These are phyloP conservation scores for Volucella inanis DNA, from an alignment of 2,888 invertebrate genomes.

Conservation along the genomic window DNA sequence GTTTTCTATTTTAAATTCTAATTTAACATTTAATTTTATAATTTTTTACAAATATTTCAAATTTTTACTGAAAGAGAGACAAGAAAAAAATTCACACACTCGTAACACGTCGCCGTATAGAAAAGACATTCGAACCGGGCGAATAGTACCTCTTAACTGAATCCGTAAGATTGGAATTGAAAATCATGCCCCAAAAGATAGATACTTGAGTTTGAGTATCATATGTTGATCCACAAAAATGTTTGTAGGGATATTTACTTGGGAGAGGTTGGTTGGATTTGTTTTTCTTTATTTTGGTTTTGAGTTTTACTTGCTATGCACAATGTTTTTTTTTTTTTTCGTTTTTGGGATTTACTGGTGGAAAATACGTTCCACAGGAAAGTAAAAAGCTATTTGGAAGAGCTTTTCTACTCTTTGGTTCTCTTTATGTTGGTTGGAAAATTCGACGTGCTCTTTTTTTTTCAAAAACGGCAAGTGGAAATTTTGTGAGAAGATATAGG, in stretches of 20 bases:
- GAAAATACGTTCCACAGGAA: slow-evolving; percentile 65
- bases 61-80: slow-evolving; percentile 43
- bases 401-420: slow-evolving; percentile 42
- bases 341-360: background rate
- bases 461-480: slow-evolving; percentile 6
- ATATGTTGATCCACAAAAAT: slow-evolving; percentile 71
- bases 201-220: slow-evolving; percentile 74
- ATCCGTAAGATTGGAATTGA: slow-evolving; percentile 73
- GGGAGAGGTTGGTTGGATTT: slow-evolving; percentile 29
- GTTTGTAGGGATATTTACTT: slow-evolving; percentile 55
- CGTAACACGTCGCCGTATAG: slow-evolving; percentile 76
- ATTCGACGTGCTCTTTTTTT: background rate
- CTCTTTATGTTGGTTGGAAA: slow-evolving; percentile 40
- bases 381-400: slow-evolving; percentile 45
- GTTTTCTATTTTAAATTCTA: slow-evolving; percentile 27
- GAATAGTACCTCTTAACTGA: slow-evolving; percentile 82
- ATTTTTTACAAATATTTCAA: slow-evolving; percentile 21
- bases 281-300: slow-evolving; percentile 40
- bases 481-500: slow-evolving; percentile 21
- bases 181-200: slow-evolving; percentile 71
- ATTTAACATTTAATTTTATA: slow-evolving; percentile 8
- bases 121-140: slow-evolving; percentile 81
- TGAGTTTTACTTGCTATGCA: slow-evolving; percentile 46
- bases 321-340: slow-evolving; percentile 7
- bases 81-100: slow-evolving; percentile 1